Base-by-base conservation (phyloP, 2,113 vertebrate species). In the Varanus komodoensis region DNA sequence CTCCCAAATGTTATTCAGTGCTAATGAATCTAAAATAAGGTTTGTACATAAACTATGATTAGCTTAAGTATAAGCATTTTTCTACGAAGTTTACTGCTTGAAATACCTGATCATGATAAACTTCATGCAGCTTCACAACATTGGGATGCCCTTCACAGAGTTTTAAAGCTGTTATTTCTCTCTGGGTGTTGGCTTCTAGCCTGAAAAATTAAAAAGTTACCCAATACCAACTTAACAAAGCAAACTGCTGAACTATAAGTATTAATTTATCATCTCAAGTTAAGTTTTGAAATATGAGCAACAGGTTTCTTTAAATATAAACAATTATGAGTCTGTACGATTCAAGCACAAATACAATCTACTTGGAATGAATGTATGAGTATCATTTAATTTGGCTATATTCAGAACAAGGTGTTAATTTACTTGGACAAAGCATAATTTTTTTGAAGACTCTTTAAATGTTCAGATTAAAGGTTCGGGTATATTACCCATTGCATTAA, bases 121-220 rank as follows among this genome's bases (percentile, higher is more conserved):
- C 97, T 94, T 99, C 99, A 87, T 99, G 97, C 50, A 99, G 88
- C 95, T 98, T 99, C 96, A 99, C 99, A n/a, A 99, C 98, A 94
- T 99, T 99, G 1, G 99, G 99, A 93, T 99, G 99, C 92, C 98
- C 98, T 89, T 99, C 99, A 9, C 98, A 99, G 92, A 99, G 98
- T 91, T 98, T 99, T 95, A 99, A 96, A 82, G 99, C 99, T 5
- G 99, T 98, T 86, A 99, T 98, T 97, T 99, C 99, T 91, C 98
- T 98, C 95, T 99, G 98, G 8, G 98, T 99, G 93, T 99, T 99
- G 54, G 98, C 98, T 96, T 99, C 99, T 98, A 99, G 98, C 96
- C 99, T 99, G 90, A 34, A 97, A 96, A 94, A 94, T 88, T 34
- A 34, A 94, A 86, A 5, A 88, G 64, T 93, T 69, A 95, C 91